These are phyloP conservation scores for Elephantulus edwardii DNA, from an alignment of 2,113 vertebrate genomes.

Conservation along the genomic window DNA sequence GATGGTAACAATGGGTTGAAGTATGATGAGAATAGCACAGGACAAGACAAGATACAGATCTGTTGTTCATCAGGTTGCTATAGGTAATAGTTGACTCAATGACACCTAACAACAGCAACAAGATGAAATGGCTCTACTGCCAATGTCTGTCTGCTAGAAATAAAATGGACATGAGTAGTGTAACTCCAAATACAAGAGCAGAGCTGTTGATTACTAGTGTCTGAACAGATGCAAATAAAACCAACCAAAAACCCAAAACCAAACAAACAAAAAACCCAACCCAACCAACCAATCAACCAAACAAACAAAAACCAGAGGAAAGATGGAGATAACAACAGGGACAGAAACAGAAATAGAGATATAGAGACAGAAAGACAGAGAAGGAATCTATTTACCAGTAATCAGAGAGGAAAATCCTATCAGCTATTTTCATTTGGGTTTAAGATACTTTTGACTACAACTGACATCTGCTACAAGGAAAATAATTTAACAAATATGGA, in stretches of 20 bases:
- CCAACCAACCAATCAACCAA: too few relatives aligned
- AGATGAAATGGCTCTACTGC: not conserved
- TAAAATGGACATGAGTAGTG: not conserved
- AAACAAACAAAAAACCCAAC: too few relatives aligned
- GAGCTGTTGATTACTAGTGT: not conserved
- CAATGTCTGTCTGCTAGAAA: not conserved
- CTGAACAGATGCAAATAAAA: slow-evolving; percentile 2
- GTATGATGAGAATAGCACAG: too few relatives aligned
- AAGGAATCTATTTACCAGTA: slow-evolving; percentile 22
- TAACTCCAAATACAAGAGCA: not conserved
- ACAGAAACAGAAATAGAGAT: too few relatives aligned
- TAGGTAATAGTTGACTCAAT: too few relatives aligned
- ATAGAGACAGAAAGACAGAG: too few relatives aligned
- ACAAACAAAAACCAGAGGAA: not conserved
- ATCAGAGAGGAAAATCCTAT: slow-evolving; percentile 29
- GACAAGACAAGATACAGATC: too few relatives aligned
- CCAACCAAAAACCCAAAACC: too few relatives aligned
- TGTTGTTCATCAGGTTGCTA: too few relatives aligned
- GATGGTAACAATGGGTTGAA: too few relatives aligned
- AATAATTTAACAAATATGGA: slow-evolving; percentile 51
- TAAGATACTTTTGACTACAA: slow-evolving; percentile 57
- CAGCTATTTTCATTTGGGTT: slow-evolving; percentile 44
- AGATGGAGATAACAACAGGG: not conserved
- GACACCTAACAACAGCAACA: too few relatives aligned
- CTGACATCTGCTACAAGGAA: slow-evolving; percentile 38